Evolutionary conservation across 2,797 vertebrate species (phyloP), one percentile per base, ranked within the genome.

Genomic region (Sternotherus odoratus): DNA sequence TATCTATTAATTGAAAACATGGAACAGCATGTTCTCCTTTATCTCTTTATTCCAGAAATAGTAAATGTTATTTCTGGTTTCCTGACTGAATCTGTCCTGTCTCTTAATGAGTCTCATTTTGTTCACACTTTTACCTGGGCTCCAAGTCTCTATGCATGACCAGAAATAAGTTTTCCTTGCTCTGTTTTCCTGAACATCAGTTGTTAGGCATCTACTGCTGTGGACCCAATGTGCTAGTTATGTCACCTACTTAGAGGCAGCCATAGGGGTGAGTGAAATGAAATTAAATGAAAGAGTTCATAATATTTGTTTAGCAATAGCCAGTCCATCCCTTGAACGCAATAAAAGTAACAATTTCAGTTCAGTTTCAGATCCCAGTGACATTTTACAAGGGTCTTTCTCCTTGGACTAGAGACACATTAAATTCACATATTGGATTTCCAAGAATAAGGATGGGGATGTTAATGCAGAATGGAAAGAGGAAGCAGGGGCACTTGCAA

Each of bases 161-260:
- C 24, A 74, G 39, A 46, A 74, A 43, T 69, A 46, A 26, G 24
- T 74, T 46, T 39, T 6, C 69, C 69, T 46, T 46, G 24, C 69
- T 74, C 23, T 46, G 12, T 74, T 66, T 74, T 74, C 69, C 23
- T 46, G 23, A 26, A 43, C 39, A 24, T 74, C 69, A 74, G 36
- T 74, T 26, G 69, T 66, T 21, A 36, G 17, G 9, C 10, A 66
- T 79, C 1, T 2, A 87, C 48, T 85, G 81, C 48, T 87, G n/a
- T 33, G 57, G 39, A 39, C 88, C 77, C 1, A 1, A 15, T 48
- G 1, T 4, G 69, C 53, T 0, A 0, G 11, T 90, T 83, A 79
- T 1, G 28, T 74, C 36, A 50, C 17, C 77, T 36, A 36, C 15
- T n/a, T 19, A 11, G 19, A 21, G 56, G 79, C 23, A 82, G 0